Evolutionary conservation across 2,113 vertebrate genomes (phyloP).

Genomic region (Oryzias curvinotus): DNA sequence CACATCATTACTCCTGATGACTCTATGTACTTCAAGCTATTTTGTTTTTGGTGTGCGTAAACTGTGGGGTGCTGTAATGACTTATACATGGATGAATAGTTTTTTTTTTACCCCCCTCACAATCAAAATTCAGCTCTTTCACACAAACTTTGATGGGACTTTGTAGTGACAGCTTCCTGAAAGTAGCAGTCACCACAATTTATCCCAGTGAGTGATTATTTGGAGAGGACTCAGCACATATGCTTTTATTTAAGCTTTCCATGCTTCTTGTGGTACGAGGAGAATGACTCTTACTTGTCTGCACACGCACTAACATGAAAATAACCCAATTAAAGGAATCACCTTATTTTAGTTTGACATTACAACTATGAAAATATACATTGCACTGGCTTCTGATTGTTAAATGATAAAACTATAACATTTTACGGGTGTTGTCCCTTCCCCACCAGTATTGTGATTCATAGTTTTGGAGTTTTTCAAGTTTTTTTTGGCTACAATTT

Average conservation of each 20-base stretch:
- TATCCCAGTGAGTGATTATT: slow-evolving; percentile 63
- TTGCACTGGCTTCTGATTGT: no score
- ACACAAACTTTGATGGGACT: slow-evolving; percentile 40
- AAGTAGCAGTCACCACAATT: slow-evolving; percentile 60
- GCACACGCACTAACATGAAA: slow-evolving; percentile 22
- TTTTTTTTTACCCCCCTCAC: slow-evolving; percentile 19
- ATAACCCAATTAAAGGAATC: slow-evolving; percentile 9
- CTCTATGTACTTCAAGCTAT: slow-evolving; percentile 32
- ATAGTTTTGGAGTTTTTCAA: no score
- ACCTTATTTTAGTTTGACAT: slow-evolving; percentile 9
- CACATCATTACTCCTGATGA: slow-evolving; percentile 62
- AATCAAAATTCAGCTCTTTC: slow-evolving; percentile 12
- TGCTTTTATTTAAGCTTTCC: slow-evolving; percentile 68
- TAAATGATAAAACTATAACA: no score
- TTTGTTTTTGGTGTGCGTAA: slow-evolving; percentile 49
- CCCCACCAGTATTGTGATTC: no score
- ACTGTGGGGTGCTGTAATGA: slow-evolving; percentile 49
- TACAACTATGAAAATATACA: background rate
- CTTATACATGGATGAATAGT: slow-evolving; percentile 37
- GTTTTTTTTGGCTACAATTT: no score
- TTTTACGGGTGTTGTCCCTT: no score
- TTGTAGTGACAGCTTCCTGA: slow-evolving; percentile 54
- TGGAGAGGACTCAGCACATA: slow-evolving; percentile 62
- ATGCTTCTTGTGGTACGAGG: slow-evolving; percentile 32
- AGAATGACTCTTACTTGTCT: slow-evolving; percentile 55